Evolutionary conservation across 2,113 vertebrate genomes (phyloP).

Genomic region (Jaculus jaculus): DNA sequence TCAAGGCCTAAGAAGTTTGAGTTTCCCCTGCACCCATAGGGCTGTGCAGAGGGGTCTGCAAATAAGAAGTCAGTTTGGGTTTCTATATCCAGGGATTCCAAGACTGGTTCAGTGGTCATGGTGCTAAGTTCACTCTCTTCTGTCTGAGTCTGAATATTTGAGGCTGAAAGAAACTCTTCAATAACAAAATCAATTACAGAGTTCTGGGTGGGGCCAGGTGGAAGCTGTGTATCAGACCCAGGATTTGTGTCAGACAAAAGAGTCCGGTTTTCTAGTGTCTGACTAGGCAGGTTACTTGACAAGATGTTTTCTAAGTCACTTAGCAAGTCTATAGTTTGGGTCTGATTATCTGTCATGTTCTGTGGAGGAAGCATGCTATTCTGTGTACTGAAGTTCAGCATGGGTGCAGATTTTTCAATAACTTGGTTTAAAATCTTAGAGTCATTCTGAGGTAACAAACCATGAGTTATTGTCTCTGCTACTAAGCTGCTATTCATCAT

Average conservation of each 20-base stretch:
- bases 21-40: slow-evolving; percentile 86
- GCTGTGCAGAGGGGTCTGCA: slow-evolving; percentile 88
- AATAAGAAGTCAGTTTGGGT: slow-evolving; percentile 97
- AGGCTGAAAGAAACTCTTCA: slow-evolving; percentile 96
- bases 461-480: slow-evolving; percentile 81
- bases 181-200: slow-evolving; percentile 95
- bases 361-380: slow-evolving; percentile 89
- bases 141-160: slow-evolving; percentile 97
- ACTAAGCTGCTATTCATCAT: slow-evolving; percentile 83
- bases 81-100: slow-evolving; percentile 96
- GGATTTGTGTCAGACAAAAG: slow-evolving; percentile 86
- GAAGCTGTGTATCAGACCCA: slow-evolving; percentile 86
- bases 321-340: slow-evolving; percentile 95
- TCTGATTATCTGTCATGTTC: slow-evolving; percentile 95
- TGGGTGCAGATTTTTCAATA: slow-evolving; percentile 81
- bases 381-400: slow-evolving; percentile 89
- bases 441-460: slow-evolving; percentile 81
- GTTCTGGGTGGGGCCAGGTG: slow-evolving; percentile 89
- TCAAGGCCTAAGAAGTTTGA: slow-evolving; percentile 92
- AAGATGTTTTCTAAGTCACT: slow-evolving; percentile 96
- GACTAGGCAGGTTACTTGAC: slow-evolving; percentile 90
- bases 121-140: slow-evolving; percentile 93
- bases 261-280: slow-evolving; percentile 87
- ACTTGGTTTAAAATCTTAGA: slow-evolving; percentile 86
- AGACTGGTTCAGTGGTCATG: slow-evolving; percentile 89